phyloP scores from a whole-genome alignment of 2,797 vertebrate species.

The Poeciliopsis presidionis region DNA sequence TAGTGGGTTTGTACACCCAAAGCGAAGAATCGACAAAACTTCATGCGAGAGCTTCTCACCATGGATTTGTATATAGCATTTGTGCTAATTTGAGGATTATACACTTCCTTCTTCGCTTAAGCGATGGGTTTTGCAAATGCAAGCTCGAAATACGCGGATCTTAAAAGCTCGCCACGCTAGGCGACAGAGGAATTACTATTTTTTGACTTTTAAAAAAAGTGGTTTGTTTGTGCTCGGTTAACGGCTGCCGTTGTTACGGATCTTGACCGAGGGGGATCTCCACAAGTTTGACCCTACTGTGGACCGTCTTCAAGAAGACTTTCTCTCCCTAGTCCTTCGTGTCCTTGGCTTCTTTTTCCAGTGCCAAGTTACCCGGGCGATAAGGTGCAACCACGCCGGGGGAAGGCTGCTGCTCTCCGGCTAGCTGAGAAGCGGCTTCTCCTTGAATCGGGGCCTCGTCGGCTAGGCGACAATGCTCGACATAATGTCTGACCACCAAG shows the following conservation, averaged over 20 bases:
- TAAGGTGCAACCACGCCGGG: slow-evolving; percentile 78
- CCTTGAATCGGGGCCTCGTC: slow-evolving; percentile 70
- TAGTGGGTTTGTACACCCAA: slow-evolving; percentile 56
- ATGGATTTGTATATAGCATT: slow-evolving; percentile 29
- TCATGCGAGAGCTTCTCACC: slow-evolving; percentile 45
- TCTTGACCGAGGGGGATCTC: slow-evolving; percentile 9
- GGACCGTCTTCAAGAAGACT: slow-evolving; percentile 11
- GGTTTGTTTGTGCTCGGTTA: slow-evolving; percentile 22
- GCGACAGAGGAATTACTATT: slow-evolving; percentile 62
- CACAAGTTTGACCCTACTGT: neutral
- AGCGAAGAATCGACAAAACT: slow-evolving; percentile 53
- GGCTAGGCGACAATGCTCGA: slow-evolving; percentile 86
- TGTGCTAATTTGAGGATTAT: slow-evolving; percentile 7
- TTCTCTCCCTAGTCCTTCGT: neutral
- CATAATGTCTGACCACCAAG: slow-evolving; percentile 89
- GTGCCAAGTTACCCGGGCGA: slow-evolving; percentile 63
- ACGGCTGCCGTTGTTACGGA: slow-evolving; percentile 21
- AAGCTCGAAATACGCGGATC: slow-evolving; percentile 57
- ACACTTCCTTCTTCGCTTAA: neutral
- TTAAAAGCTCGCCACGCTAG: slow-evolving; percentile 53
- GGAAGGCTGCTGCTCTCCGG: slow-evolving; percentile 69
- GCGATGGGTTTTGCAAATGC: slow-evolving; percentile 60
- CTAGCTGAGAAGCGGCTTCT: slow-evolving; percentile 72
- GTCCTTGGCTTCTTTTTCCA: slow-evolving; percentile 20
- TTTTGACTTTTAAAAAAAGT: slow-evolving; percentile 41